Base-by-base conservation (phyloP, 64 coral and sea anemone species). In the Anthopleura sola region DNA sequence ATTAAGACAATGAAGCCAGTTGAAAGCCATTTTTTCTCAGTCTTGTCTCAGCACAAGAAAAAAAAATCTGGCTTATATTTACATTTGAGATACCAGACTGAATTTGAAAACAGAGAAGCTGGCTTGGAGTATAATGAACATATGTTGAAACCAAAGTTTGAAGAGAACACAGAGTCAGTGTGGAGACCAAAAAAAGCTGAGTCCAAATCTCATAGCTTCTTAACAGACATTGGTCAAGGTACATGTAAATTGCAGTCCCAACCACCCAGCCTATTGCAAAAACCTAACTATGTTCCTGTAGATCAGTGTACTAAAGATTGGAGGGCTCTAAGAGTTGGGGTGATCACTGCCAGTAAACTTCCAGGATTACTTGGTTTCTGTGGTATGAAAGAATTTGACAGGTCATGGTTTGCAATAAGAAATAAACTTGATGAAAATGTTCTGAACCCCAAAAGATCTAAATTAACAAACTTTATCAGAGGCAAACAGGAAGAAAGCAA, bases 401-500 rank as follows among this genome's bases (percentile, higher is more conserved):
- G 39, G 38, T 38, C 78, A 13, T 88, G 86, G 86, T 82, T 88
- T 88, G 78, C 86, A 29, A 49, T 88, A 87, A 84, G 80, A 80
- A 87, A 82, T 78, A 92, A 77, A 82, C 86, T 85, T 80, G 86
- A 78, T 62, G 86, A 93, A 93, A 88, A 49, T 76, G 31, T 77
- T 20, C 69, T 84, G 57, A 83, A 93, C 38, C 86, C 53, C 68
- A 92, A 78, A 78, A 86, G 85, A 47, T 86, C 84, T 88, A 86
- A 50, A 88, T 75, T 93, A 29, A 82, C 91, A 85, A 93, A 88
- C 62, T 93, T 93, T 44, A 93, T 88, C 60, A 69, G 91, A 88
- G 86, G 91, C 57, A 88, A 93, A 69, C 85, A 92, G 81, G 55
- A 93, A 81, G 91, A 93, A 88, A 19, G 82, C 82, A 93, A 88